Evolutionary conservation across 2,888 invertebrate genomes (phyloP), one percentile per base, ranked within the genome.

Genomic region (Ceratothoa steindachneri): DNA sequence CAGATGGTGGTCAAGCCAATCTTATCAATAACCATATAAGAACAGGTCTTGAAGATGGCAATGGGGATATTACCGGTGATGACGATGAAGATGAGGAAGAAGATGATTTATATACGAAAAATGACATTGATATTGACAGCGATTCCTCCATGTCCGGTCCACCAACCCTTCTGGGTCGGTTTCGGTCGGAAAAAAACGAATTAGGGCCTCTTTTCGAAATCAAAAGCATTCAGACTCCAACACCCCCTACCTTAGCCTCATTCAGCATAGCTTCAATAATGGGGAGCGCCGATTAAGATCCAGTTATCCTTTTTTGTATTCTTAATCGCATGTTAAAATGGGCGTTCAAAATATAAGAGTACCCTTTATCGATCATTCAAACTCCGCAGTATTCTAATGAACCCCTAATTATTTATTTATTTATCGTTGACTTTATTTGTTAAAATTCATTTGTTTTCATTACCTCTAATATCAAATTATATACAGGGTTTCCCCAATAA

Each of bases 231-330:
- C 73, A 70, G 1, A 70, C 76, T 30, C 73, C 76, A 41, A 72
- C 66, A 53, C 70, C 73, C 12, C 67, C 76, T 30, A 55, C 76
- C 64, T 55, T 73, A 15, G 71, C 77, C 68, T 77, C 77, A 51
- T 77, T 73, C 66, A 73, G 73, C 29, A 73, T 77, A 60, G 73
- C 77, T 7, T 73, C 77, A 53, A 77, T 77, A 24, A 77, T 77
- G 71, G 77, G 76, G 19, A 72, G 76, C 9, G 75, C 72, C 7
- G 75, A 75, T 31, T 75, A 69, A 55, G 15, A 2, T 0, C 28
- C 41, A 41, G 15, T 51, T n/a, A n/a, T 51, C 19, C 15, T 51
- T 51, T 51, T 51, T 51, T 51, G 15, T n/a, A 51, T 9, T 51
- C n/a, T 51, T 51, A n/a, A 19, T 51, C 15, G n/a, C n/a, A n/a